Evolutionary conservation across 1,140 invertebrate genomes (phyloP), one percentile per base, ranked within the genome.

Genomic region (Apocrypta bakeri): DNA sequence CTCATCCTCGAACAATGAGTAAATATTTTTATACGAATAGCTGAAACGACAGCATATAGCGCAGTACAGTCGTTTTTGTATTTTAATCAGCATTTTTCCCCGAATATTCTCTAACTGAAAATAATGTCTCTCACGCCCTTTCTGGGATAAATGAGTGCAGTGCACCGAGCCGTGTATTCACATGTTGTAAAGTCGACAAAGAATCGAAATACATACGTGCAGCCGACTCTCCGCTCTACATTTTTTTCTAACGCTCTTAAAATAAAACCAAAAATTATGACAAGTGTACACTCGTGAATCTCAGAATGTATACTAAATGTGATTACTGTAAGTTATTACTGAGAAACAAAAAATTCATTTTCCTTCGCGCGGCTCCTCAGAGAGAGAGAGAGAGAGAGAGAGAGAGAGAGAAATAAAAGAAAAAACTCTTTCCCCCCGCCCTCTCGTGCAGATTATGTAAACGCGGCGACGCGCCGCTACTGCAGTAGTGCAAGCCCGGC

Each of bases 401-500:
- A 79, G 72, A 76, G 64, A 0, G 29, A 75, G 77, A 64, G 69
- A 31, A 33, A 24, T 33, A 75, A 40, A n/a, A 33, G 42, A 73
- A 64, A 25, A 40, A 6, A 56, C 9, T 9, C 33, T 9, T 17
- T 17, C 48, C 14, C 2, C 48, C 6, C 17, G 3, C 48, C 17
- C 48, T 56, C 17, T 29, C 14, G 48, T 33, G 68, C 76, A 68
- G 71, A 85, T 76, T 63, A 75, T 56, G 69, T 80, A 77, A 81
- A 81, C 80, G 84, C 72, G 72, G 12, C 31, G 33, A 66, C 64
- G 31, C 79, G 25, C 81, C 56, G 33, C 72, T 73, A 25, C 37
- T 66, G 72, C 81, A 84, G 82, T 84, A 83, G 61, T 83, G 87
- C 87, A 86, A 89, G 86, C 85, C 88, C 87, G 85, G 84, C 78